Percentiles rank a stretch among this genome's conserved stretches.
Conservation (phyloP, 2,113 vertebrate genomes). For the Xyliphius kryptos region DNA sequence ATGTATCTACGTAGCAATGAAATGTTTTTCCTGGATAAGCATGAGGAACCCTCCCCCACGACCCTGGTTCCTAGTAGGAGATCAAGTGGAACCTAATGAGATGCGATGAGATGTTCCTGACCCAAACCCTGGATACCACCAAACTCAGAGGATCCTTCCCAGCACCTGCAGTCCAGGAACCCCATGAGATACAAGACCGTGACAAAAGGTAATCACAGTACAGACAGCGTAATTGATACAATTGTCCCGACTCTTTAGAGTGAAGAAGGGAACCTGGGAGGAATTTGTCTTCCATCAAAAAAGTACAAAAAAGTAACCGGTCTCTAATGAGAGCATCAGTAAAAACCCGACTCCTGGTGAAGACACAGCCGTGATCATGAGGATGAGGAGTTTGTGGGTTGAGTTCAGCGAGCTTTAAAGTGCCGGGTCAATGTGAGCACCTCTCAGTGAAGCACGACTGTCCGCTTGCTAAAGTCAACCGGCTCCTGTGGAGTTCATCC, state of each 20-base stretch:
- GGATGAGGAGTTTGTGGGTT: too few species aligned
- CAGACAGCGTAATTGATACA: background rate
- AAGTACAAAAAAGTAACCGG: background rate
- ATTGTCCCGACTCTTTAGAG: background rate
- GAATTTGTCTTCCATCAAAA: background rate
- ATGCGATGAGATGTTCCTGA: too few species aligned
- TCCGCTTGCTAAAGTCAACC: background rate
- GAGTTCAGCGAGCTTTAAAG: conserved; percentile 2
- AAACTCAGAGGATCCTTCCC: too few species aligned
- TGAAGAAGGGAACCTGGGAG: background rate
- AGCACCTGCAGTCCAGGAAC: too few species aligned
- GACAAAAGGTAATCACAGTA: background rate
- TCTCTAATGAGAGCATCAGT: background rate
- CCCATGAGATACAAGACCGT: too few species aligned
- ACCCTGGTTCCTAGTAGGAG: too few species aligned
- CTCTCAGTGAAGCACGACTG: background rate
- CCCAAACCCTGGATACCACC: too few species aligned
- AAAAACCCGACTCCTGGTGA: background rate
- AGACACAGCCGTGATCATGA: too few species aligned
- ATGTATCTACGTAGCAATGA: too few species aligned
- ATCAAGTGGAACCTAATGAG: too few species aligned
- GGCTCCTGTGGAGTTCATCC: background rate
- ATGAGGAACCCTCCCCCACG: too few species aligned
- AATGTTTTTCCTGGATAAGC: too few species aligned
- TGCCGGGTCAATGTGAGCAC: background rate